Evolutionary conservation across 1,140 invertebrate species (phyloP).

Genomic region (Sminthurinus signatus): DNA sequence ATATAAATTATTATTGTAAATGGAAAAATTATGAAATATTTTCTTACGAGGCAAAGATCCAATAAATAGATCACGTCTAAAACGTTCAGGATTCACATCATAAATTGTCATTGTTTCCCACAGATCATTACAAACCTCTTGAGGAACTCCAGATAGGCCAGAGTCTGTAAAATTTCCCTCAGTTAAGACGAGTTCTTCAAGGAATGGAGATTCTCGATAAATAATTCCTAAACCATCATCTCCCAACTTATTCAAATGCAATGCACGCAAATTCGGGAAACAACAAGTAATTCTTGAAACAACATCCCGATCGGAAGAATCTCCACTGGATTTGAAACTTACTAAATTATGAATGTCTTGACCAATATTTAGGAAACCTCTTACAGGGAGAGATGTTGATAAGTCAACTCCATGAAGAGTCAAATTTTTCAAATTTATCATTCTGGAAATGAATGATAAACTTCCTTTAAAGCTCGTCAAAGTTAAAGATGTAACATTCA

Average conservation of each 20-base stretch:
- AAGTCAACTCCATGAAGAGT: background rate
- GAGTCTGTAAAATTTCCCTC: background rate
- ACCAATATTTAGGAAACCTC: background rate
- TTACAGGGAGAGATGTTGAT: background rate
- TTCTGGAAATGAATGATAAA: background rate
- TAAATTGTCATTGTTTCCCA: slow-evolving; percentile 19
- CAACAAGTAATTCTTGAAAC: background rate
- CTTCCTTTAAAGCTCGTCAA: background rate
- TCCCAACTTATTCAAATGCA: background rate
- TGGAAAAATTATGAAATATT: too few species aligned
- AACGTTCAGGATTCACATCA: slow-evolving; percentile 12
- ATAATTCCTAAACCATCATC: background rate
- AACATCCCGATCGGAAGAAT: background rate
- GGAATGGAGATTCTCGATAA: background rate
- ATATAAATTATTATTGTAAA: too few species aligned
- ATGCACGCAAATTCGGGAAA: background rate
- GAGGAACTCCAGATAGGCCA: slow-evolving; percentile 12
- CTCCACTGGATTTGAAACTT: background rate
- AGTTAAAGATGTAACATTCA: slow-evolving; percentile 3
- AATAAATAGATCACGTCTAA: slow-evolving; percentile 18
- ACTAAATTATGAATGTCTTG: background rate
- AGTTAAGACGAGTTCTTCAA: background rate
- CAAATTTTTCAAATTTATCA: background rate
- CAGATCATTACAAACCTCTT: slow-evolving; percentile 23
- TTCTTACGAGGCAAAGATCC: slow-evolving; percentile 13